Conservation (phyloP, 2,797 vertebrate genomes). For the Artibeus jamaicensis region DNA sequence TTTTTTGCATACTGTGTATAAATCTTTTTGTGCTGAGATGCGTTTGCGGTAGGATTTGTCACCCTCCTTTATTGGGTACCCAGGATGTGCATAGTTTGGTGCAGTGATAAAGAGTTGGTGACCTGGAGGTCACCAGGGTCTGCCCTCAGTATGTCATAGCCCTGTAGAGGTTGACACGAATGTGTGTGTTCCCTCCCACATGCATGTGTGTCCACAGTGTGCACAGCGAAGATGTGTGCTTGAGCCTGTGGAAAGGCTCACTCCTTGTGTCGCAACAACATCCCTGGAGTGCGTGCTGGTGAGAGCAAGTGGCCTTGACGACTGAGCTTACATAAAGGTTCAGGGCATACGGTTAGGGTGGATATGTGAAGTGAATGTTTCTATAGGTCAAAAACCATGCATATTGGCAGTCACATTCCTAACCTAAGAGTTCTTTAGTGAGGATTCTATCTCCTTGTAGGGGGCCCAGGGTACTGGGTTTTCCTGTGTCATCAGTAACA, state of each 20-base stretch:
- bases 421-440: too few species aligned
- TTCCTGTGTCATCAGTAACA: neutral
- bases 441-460: neutral
- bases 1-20: rapidly evolving
- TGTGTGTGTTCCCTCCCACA: rapidly evolving
- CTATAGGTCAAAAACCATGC: neutral
- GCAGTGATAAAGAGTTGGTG: neutral
- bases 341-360: neutral
- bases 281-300: neutral
- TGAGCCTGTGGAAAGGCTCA: too few species aligned
- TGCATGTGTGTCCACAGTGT: too few species aligned
- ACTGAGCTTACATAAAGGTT: neutral
- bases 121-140: neutral
- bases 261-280: rapidly evolving
- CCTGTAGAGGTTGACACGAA: neutral
- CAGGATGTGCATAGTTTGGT: neutral
- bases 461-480: neutral
- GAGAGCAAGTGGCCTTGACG: neutral
- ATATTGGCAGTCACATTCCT: neutral
- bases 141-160: rapidly evolving
- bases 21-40: neutral
- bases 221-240: rapidly evolving
- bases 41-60: neutral
- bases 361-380: neutral
- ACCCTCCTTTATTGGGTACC: neutral